Base-by-base conservation (phyloP, 1,140 invertebrate species). In the Hyposmocoma kahamanoa region DNA sequence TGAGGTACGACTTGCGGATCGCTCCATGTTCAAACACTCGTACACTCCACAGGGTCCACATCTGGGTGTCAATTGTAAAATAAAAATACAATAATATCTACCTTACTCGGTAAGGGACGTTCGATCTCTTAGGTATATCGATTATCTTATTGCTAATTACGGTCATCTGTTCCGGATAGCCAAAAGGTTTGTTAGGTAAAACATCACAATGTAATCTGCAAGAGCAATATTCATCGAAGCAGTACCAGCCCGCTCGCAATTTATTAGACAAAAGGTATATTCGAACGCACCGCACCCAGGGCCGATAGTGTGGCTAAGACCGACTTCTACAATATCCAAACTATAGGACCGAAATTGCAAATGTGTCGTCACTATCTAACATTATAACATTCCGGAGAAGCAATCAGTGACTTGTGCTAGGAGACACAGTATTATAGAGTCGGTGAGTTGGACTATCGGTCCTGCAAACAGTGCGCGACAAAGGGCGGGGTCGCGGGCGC, bases 41-140 rank as follows among this genome's bases (percentile, higher is more conserved):
- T 45, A n/a, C 41, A 55, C 59, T 58, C 61, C 59, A 62, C 65
- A 59, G 59, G 44, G 54, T 61, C 58, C 69, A 56, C 61, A 68
- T 55, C n/a, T n/a, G 72, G 72, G 71, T 83, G 76, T 70, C 69
- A 71, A 70, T 80, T 65, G 74, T 78, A 79, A 83, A 77, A 77
- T 73, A 75, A 84, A 75, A 69, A 72, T 70, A 71, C 65, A 74
- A 72, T 77, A 80, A 71, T 76, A 78, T 72, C 77, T 85, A 85
- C 82, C 79, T 85, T 83, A 83, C 82, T 82, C 82, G 72, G 82
- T 85, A 85, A 83, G 82, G 82, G 82, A 85, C 79, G 81, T 85
- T 83, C 77, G 72, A 79, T 80, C 66, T 73, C 82, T 83, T 85
- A 85, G 72, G 68, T 82, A 79, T 78, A 80, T 79, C 67, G 74